Conservation (phyloP, 2,888 invertebrate genomes). For the Apotomis betuletana region DNA sequence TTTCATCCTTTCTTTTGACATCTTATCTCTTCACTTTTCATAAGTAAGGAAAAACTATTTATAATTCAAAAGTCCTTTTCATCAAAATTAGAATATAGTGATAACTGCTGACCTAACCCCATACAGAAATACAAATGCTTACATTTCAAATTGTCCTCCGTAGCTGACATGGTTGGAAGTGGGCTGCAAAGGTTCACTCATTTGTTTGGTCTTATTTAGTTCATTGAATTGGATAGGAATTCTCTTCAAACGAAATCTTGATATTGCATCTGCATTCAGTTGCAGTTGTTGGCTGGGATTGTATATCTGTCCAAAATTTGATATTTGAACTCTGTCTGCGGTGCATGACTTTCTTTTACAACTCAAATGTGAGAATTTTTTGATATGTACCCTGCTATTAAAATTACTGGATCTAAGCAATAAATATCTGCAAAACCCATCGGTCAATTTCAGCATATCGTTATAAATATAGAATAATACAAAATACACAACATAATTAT, state of each 20-base stretch:
- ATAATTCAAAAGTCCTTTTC: not conserved
- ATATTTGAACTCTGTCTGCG: conserved; percentile 48
- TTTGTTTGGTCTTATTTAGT: conserved; percentile 56
- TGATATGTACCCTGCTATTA: conserved; percentile 60
- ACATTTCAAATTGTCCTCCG: conserved; percentile 70
- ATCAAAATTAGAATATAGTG: too few species aligned
- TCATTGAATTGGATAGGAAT: conserved; percentile 56
- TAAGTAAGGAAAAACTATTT: too few species aligned
- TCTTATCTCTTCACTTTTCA: too few species aligned
- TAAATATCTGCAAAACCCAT: conserved; percentile 78
- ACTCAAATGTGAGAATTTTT: conserved; percentile 60
- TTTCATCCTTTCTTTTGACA: too few species aligned
- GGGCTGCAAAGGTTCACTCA: conserved; percentile 68
- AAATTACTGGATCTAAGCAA: conserved; percentile 66
- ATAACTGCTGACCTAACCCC: too few species aligned
- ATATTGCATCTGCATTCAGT: conserved; percentile 57
- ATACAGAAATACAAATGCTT: conserved; percentile 48
- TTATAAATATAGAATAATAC: conserved; percentile 59
- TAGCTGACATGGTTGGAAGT: conserved; percentile 60
- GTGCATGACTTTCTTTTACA: conserved; percentile 61
- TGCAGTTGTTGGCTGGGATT: conserved; percentile 53
- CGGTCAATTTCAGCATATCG: conserved; percentile 80
- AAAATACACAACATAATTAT: conserved; percentile 58
- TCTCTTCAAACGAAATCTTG: conserved; percentile 56
- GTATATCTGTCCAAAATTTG: conserved; percentile 47